These are phyloP conservation scores for Desoria tigrina DNA, from an alignment of 2,888 invertebrate genomes.

Conservation along the genomic window DNA sequence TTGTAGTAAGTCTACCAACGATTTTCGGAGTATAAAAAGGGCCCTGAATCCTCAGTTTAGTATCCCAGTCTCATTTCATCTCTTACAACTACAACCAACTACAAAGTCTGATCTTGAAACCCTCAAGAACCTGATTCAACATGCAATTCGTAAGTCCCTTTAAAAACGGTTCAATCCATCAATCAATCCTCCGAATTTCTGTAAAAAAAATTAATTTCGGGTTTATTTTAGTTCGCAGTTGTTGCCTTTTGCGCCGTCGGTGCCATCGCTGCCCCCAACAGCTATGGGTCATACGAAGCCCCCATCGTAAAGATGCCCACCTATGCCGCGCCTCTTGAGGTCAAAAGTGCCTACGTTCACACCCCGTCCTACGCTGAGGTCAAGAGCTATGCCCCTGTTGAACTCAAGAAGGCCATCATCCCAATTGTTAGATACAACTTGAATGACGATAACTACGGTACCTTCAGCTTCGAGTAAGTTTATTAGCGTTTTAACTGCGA, in stretches of 20 bases:
- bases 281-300: conserved; percentile 2
- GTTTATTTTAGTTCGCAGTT: conserved; percentile 9
- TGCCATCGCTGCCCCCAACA: conserved; percentile 5
- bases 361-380: neutral
- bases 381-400: neutral
- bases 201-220: neutral
- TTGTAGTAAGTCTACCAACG: neutral
- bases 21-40: conserved; percentile 17
- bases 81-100: conserved; percentile 6
- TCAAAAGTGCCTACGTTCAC: neutral
- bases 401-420: conserved; percentile 13
- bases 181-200: neutral
- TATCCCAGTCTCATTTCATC: neutral
- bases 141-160: conserved; percentile 17
- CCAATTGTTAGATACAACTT: conserved; percentile 27
- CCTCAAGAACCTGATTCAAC: no score
- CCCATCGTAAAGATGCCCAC: neutral
- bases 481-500: no score
- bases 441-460: conserved; percentile 27
- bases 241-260: conserved; percentile 16
- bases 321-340: neutral
- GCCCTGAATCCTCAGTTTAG: neutral
- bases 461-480: conserved; percentile 20
- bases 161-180: neutral
- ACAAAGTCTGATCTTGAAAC: no score